phyloP scores from a whole-genome alignment of 2,888 invertebrate genomes.

The Argyresthia albistria region DNA sequence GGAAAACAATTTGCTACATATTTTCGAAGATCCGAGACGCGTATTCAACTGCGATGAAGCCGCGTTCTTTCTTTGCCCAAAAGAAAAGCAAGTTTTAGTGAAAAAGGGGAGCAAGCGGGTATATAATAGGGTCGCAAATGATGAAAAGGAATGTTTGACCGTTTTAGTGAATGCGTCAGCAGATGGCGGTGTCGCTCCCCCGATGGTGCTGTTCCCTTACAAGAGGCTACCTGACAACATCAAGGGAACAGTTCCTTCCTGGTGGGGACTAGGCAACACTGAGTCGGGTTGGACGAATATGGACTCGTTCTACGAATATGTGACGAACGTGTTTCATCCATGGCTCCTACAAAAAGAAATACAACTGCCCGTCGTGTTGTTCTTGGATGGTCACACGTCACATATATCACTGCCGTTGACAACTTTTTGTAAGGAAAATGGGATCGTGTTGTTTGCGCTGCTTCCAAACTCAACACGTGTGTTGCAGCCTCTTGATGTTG shows the following conservation, averaged over 20 bases:
- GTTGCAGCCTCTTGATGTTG: background rate
- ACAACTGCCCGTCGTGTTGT: constrained; percentile 15
- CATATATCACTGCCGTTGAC: constrained; percentile 15
- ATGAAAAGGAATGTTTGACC: constrained; percentile 3
- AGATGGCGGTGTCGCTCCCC: constrained; percentile 10
- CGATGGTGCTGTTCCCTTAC: constrained; percentile 12
- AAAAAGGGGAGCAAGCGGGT: background rate
- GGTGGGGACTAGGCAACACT: constrained; percentile 6
- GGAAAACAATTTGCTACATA: too few relatives aligned
- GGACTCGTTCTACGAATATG: constrained; percentile 12
- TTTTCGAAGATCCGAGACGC: constrained; percentile 7
- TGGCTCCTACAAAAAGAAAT: constrained; percentile 15
- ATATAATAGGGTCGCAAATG: background rate
- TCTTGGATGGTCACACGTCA: constrained; percentile 17
- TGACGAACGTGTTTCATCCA: constrained; percentile 14
- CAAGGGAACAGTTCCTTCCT: constrained; percentile 5
- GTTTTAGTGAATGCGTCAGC: constrained; percentile 10
- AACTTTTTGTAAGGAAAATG: constrained; percentile 16
- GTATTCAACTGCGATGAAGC: constrained; percentile 13
- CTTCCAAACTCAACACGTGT: background rate
- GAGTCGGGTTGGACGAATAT: constrained; percentile 13
- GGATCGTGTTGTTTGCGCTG: constrained; percentile 9
- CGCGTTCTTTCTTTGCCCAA: constrained; percentile 6
- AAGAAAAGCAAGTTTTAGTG: background rate
- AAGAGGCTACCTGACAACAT: constrained; percentile 5